Evolutionary conservation across 2,797 vertebrate species (phyloP).

Genomic region (Urosaurus nigricauda): DNA sequence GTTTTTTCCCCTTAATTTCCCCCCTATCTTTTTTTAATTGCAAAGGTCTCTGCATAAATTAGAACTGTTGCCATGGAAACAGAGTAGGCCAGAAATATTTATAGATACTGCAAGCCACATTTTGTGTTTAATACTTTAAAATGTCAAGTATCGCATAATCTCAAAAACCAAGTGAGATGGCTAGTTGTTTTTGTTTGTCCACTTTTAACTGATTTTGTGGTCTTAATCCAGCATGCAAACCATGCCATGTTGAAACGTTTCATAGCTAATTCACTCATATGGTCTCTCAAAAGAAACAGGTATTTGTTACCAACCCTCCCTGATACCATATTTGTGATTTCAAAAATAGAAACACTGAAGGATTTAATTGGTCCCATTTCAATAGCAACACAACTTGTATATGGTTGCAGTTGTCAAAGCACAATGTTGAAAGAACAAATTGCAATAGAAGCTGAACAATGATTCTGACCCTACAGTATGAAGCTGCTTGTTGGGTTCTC

Average conservation of each 20-base stretch:
- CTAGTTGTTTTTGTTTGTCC: conserved; percentile 25
- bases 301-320: conserved; percentile 25
- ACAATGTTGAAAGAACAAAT: conserved; percentile 15
- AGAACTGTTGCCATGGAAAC: conserved; percentile 72
- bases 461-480: neutral
- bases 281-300: conserved; percentile 33
- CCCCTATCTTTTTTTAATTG: conserved; percentile 51
- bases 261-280: conserved; percentile 33
- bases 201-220: neutral
- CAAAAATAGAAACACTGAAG: conserved; percentile 27
- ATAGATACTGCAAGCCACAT: conserved; percentile 73
- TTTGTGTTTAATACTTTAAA: conserved; percentile 72
- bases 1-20: conserved; percentile 56
- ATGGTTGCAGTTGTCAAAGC: neutral
- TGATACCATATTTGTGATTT: conserved; percentile 27
- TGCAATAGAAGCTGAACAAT: neutral
- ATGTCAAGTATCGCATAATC: conserved; percentile 71
- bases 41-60: conserved; percentile 76
- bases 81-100: conserved; percentile 76
- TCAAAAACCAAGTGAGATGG: conserved; percentile 48
- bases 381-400: neutral
- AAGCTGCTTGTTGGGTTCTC: neutral
- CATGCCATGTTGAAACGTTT: conserved; percentile 38
- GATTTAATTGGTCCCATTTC: neutral
- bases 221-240: neutral